These are phyloP conservation scores for Microtus obscurus DNA, from an alignment of 2,797 vertebrate species.

Conservation along the genomic window DNA sequence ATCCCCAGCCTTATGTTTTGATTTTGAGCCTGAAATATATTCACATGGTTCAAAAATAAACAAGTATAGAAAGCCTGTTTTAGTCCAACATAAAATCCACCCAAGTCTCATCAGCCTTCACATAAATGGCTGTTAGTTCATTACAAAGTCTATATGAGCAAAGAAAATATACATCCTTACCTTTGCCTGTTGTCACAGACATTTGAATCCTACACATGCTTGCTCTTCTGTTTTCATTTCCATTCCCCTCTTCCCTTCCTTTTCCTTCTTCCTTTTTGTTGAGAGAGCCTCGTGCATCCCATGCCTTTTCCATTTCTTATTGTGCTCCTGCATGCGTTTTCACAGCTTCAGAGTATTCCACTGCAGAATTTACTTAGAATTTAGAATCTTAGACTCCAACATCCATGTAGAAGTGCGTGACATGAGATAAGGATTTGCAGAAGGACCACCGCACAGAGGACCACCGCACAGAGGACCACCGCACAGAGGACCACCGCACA, in stretches of 20 bases:
- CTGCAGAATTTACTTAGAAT: background rate
- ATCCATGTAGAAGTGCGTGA: background rate
- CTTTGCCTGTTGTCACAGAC: background rate
- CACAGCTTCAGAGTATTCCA: background rate
- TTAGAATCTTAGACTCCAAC: background rate
- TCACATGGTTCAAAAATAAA: slow-evolving; percentile 2
- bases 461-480: too few relatives aligned
- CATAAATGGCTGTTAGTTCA: background rate
- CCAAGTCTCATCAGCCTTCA: background rate
- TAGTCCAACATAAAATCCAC: background rate
- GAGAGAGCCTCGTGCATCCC: background rate
- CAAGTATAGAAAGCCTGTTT: background rate
- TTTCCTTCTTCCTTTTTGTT: background rate
- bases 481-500: too few relatives aligned
- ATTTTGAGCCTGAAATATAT: background rate
- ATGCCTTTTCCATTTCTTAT: slow-evolving; percentile 20
- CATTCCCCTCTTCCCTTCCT: background rate
- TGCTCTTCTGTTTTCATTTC: background rate
- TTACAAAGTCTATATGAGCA: background rate
- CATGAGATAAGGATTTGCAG: background rate
- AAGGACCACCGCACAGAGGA: background rate
- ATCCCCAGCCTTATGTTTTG: background rate
- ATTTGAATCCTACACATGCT: background rate
- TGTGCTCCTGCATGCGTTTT: background rate
- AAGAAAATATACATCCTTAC: background rate